Percentiles rank a stretch among this genome's conserved stretches.
Conservation (phyloP, 2,113 vertebrate species). For the Tychaedon coryphoeus region DNA sequence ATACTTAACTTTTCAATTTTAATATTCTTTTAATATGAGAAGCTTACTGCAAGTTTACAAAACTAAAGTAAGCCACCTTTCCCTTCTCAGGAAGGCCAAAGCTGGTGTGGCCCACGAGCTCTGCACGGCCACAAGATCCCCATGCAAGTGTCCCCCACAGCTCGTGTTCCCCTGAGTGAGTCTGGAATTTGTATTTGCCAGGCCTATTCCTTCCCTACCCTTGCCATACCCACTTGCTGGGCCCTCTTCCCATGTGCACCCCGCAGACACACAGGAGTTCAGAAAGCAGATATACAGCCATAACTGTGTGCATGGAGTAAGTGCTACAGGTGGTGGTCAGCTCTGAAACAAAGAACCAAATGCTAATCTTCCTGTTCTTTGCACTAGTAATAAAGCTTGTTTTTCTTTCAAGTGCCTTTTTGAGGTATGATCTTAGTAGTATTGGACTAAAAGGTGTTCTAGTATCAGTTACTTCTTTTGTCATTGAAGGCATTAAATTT, state of each 20-base stretch:
- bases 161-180: not conserved
- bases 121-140: not conserved
- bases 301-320: not conserved
- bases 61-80: not conserved
- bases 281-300: not conserved
- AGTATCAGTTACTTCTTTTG: not conserved
- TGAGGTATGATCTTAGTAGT: not conserved
- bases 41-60: not conserved
- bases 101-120: rapidly evolving
- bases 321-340: not conserved
- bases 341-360: not conserved
- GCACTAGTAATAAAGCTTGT: not conserved
- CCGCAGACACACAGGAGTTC: rapidly evolving
- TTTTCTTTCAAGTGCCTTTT: not conserved
- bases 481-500: not conserved
- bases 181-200: not conserved
- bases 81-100: not conserved
- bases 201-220: not conserved
- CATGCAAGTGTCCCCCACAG: not conserved
- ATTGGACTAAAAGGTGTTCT: not conserved
- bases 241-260: not conserved
- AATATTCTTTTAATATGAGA: not conserved
- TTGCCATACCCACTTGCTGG: not conserved
- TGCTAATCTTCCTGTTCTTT: not conserved
- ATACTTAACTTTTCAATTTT: not conserved